Evolutionary conservation across 35 echinoderm and acorn worm genomes (phyloP), one percentile per base, ranked within the genome.

Genomic region (Acanthaster planci): DNA sequence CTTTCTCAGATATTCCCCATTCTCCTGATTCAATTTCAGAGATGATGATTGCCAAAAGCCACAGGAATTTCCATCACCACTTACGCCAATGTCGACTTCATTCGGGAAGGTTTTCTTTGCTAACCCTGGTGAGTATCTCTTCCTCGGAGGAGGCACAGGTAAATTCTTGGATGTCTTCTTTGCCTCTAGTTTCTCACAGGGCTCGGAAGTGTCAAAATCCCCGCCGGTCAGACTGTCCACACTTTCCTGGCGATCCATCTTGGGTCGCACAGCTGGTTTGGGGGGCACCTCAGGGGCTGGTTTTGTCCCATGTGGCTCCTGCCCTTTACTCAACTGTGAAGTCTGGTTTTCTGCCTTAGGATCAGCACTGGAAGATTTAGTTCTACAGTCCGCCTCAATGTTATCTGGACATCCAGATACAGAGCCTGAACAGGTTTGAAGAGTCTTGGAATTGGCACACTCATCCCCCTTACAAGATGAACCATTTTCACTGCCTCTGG

Each of bases 101-200:
- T 80, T 76, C 12, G 29, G 52, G 18, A 78, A 67, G 32, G 67
- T 55, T 47, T 87, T 87, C 23, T 55, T 86, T 27, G 55, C 77
- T 17, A 85, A 80, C 18, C 76, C 38, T 37, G 76, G 76, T 37
- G 89, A 77, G 47, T 91, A 80, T 32, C 77, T 64, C 83, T 38
- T 91, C 0, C 83, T 76, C 30, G 89, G 89, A 75, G 90, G 90
- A 1, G 84, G 84, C 51, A 76, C 60, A n/a, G 90, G 90, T 53
- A 84, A 55, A 72, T 34, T 72, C 47, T 27, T 8, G 14, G 18
- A 57, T 17, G 53, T 83, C 30, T 40, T 35, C 54, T 64, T 37
- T 4, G 40, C 42, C 30, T 59, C 56, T 60, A 36, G 37, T 37
- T 40, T 72, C 6, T n/a, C 0, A 34, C 21, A 34, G 64, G n/a